These are phyloP conservation scores for Paratrypauchen microcephalus DNA, from an alignment of 2,797 vertebrate species.

Conservation along the genomic window DNA sequence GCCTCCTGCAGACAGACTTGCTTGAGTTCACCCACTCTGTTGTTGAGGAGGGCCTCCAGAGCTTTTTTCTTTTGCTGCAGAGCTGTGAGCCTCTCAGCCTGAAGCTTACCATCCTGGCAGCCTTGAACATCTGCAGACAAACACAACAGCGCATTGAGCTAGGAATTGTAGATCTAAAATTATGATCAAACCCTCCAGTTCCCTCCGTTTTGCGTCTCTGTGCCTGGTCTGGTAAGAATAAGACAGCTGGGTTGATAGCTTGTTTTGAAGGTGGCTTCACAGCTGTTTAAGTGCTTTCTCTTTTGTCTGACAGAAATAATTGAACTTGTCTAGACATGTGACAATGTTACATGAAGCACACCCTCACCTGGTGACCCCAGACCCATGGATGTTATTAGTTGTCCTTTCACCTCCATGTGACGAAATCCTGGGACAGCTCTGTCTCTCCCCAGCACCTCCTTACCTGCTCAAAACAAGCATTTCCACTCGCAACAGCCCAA, in stretches of 20 bases:
- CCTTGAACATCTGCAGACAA: conserved; percentile 70
- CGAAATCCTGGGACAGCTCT: conserved; percentile 55
- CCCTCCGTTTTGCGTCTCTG: neutral
- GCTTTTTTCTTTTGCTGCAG: conserved; percentile 83
- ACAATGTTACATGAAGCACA: conserved; percentile 4
- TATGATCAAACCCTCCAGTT: neutral
- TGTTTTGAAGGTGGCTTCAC: conserved; percentile 51
- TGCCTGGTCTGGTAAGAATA: conserved; percentile 33
- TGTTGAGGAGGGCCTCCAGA: conserved; percentile 82
- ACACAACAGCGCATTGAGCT: neutral
- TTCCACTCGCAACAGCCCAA: neutral
- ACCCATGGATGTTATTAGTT: conserved; percentile 84
- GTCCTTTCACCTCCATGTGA: conserved; percentile 87
- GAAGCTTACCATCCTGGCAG: conserved; percentile 77
- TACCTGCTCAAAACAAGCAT: conserved; percentile 52
- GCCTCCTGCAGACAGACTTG: conserved; percentile 88
- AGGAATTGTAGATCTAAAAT: conserved; percentile 10
- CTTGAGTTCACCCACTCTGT: conserved; percentile 84
- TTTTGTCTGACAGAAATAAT: conserved; percentile 31
- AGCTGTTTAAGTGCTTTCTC: conserved; percentile 45
- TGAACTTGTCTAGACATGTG: conserved; percentile 33
- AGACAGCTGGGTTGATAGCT: conserved; percentile 43
- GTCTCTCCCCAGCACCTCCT: conserved; percentile 48
- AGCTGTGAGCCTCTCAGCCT: conserved; percentile 78
- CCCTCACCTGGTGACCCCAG: conserved; percentile 81